Evolutionary conservation across 1,140 invertebrate species (phyloP), one percentile per base, ranked within the genome.

Genomic region (Agrilus planipennis): DNA sequence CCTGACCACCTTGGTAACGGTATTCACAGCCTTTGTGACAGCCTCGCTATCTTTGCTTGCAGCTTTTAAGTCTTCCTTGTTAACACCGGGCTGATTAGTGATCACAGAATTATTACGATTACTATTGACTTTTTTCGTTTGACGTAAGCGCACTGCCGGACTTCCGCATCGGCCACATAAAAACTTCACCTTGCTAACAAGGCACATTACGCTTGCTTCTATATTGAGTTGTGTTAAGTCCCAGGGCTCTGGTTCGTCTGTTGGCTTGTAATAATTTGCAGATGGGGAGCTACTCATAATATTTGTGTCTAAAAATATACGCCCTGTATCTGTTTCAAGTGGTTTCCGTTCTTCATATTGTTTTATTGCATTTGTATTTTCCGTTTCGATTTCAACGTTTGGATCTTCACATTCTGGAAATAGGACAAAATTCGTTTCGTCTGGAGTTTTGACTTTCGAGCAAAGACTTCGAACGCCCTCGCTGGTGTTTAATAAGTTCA

Each of bases 221-320:
- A 89, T 87, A 53, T 93, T 93, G 11, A 91, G 57, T 50, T 89
- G 79, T 0, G 84, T 89, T 28, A 92, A 67, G 60, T 91, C 89
- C 75, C 84, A 84, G 0, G 87, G 87, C 58, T 91, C 86, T 1
- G 83, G 83, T 54, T 88, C 84, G 52, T 87, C 83, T 0, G 79
- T 82, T 1, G 81, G 80, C 43, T 83, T 77, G 54, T 85, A 86
- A 58, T 84, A 84, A 63, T 84, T 84, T 0, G 81, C 81, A 15
- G 81, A 83, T 0, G 81, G 81, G 5, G 78, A 82, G 47, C 73
- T 77, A 47, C 76, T 80, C 79, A 82, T 82, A 11, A 70, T 73
- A 44, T 79, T 76, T 3, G 78, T 80, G 47, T 85, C 81, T 15
- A 84, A 54, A 52, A 83, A 84, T 15, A 53, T 49, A 12, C 53